Evolutionary conservation across 2,797 vertebrate species (phyloP).

Genomic region (Petrocephalus sullivani): DNA sequence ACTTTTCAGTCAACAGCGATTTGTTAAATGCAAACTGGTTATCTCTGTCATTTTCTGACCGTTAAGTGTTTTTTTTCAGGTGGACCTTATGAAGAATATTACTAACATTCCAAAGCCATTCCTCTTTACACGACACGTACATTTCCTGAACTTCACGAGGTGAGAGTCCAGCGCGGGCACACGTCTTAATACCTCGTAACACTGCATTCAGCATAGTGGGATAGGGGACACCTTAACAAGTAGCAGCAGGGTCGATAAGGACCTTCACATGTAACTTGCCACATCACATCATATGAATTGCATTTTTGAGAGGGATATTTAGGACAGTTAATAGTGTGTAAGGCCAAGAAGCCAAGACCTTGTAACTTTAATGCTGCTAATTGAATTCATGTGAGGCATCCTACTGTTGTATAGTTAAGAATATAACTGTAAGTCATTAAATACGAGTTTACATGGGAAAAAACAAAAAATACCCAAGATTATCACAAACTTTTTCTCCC

Average conservation of each 20-base stretch:
- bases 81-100: constrained; percentile 78
- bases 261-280: not conserved
- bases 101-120: constrained; percentile 73
- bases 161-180: constrained; percentile 44
- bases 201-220: not conserved
- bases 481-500: not conserved
- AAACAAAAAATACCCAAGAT: not conserved
- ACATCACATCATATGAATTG: not conserved
- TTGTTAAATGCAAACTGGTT: not conserved
- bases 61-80: constrained; percentile 51
- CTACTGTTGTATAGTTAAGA: not conserved
- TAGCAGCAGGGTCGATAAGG: not conserved
- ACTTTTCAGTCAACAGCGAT: not conserved
- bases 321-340: not conserved
- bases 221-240: not conserved
- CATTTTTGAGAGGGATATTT: not conserved
- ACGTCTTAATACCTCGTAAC: not conserved
- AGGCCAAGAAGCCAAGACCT: not conserved
- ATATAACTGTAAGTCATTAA: too few relatives aligned
- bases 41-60: not conserved
- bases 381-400: not conserved
- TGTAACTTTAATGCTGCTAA: not conserved
- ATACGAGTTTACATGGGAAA: not conserved
- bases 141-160: constrained; percentile 81
- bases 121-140: constrained; percentile 78